Base-by-base conservation (phyloP, 2,797 vertebrate genomes). In the Rallus crepitans region DNA sequence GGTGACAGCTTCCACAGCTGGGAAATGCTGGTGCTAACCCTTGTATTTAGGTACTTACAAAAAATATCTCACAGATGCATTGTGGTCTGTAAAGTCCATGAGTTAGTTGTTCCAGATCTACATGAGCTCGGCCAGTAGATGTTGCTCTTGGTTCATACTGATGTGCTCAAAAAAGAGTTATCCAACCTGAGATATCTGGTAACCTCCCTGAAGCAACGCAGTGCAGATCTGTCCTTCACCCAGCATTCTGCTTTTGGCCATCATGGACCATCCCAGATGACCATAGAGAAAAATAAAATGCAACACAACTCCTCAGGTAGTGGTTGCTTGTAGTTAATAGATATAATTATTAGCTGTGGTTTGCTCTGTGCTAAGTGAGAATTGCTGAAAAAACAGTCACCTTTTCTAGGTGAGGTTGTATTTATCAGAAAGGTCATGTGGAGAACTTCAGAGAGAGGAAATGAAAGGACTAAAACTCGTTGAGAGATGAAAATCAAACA, bases 91-190 rank as follows among this genome's bases (percentile, higher is more conserved):
- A 24, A 89, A 85, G 28, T 27, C 35, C 21, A n/a, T 31, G n/a
- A 55, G 7, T 35, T 84, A 55, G 7, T 35, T 84, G 30, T 82
- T 37, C 59, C 53, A 59, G 63, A 79, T 56, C 70, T 77, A 5
- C 8, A 1, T 40, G 77, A 89, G 15, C 83, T 91, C 0, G 45
- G 83, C 93, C 94, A 97, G 95, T 94, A 96, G 96, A 87, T 96
- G 94, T 84, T 95, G 95, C 93, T 95, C 94, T 94, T 95, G 86
- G 60, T n/a, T 95, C 71, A 73, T 64, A 39, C 13, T 96, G 91
- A 89, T 47, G 40, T 53, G 45, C 19, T 96, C 13, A 61, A 48
- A 73, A 75, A 47, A 52, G 59, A 39, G 39, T 1, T 15, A 80
- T 71, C 48, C 28, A 76, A 47, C 23, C 40, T n/a, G 75, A 90